These are phyloP conservation scores for Sclerodermus sp. DNA, from an alignment of 2,888 invertebrate species.

Conservation along the genomic window DNA sequence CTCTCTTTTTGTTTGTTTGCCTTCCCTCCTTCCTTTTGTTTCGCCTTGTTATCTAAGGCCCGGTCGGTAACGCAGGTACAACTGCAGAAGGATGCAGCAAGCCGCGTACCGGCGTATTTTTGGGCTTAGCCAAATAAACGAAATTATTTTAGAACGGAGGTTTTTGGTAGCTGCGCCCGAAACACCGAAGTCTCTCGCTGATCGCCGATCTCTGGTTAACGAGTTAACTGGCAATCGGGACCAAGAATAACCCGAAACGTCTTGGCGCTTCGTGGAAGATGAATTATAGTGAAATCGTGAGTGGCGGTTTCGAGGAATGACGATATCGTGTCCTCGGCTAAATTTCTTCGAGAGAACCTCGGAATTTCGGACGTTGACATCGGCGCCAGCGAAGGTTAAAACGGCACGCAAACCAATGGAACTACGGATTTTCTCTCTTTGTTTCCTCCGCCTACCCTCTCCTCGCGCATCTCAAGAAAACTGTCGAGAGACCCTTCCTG, in stretches of 20 bases:
- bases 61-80: too few species aligned
- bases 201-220: slow-evolving; percentile 23
- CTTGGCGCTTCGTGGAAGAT: slow-evolving; percentile 28
- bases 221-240: slow-evolving; percentile 1
- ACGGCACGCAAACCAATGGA: slow-evolving; percentile 5
- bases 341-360: not conserved
- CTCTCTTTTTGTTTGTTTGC: slow-evolving; percentile 9
- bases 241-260: slow-evolving; percentile 32
- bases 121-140: too few species aligned
- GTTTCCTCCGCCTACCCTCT: too few species aligned
- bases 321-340: slow-evolving; percentile 17
- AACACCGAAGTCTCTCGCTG: slow-evolving; percentile 10
- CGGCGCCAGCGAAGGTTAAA: slow-evolving; percentile 26
- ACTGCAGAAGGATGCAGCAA: too few species aligned
- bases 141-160: too few species aligned
- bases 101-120: too few species aligned
- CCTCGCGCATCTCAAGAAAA: too few species aligned
- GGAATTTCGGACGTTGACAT: slow-evolving; percentile 37
- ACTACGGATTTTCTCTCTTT: too few species aligned
- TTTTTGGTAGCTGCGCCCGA: too few species aligned
- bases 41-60: too few species aligned
- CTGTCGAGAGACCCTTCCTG: too few species aligned
- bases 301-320: slow-evolving; percentile 30
- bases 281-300: slow-evolving; percentile 36
- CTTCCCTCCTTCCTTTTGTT: too few species aligned